These are phyloP conservation scores for Cydia fagiglandana DNA, from an alignment of 1,140 invertebrate species.

Conservation along the genomic window DNA sequence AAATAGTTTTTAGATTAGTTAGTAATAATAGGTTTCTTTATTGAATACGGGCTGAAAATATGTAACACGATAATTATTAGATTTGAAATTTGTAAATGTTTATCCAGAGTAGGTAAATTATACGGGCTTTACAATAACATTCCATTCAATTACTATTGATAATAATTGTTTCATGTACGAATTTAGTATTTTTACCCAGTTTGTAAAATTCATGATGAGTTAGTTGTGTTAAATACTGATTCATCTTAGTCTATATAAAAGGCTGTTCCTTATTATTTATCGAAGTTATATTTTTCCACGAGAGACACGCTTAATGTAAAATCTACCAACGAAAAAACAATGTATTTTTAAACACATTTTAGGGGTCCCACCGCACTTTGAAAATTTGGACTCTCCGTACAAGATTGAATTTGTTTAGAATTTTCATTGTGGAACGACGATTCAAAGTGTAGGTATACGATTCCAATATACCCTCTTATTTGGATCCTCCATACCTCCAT, in stretches of 20 bases:
- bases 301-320: no score
- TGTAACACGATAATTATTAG: conserved; percentile 12
- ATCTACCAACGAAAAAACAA: no score
- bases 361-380: no score
- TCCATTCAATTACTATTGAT: conserved; percentile 36
- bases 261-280: no score
- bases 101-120: conserved; percentile 34
- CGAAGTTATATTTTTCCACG: no score
- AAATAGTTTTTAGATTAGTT: conserved; percentile 48
- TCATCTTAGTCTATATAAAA: background rate
- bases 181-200: conserved; percentile 19
- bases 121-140: conserved; percentile 39
- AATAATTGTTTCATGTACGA: conserved; percentile 31
- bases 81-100: conserved; percentile 32
- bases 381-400: no score
- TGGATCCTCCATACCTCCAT: no score
- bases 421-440: no score
- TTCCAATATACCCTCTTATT: no score
- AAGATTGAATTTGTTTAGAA: no score
- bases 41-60: conserved; percentile 27
- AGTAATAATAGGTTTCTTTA: conserved; percentile 34
- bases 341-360: no score
- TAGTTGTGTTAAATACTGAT: background rate
- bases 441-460: no score
- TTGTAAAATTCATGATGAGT: background rate